Percentiles rank a stretch among this genome's conserved stretches.
phyloP scores from a whole-genome alignment of 2,113 vertebrate genomes.

The Oreochromis tanganicae region DNA sequence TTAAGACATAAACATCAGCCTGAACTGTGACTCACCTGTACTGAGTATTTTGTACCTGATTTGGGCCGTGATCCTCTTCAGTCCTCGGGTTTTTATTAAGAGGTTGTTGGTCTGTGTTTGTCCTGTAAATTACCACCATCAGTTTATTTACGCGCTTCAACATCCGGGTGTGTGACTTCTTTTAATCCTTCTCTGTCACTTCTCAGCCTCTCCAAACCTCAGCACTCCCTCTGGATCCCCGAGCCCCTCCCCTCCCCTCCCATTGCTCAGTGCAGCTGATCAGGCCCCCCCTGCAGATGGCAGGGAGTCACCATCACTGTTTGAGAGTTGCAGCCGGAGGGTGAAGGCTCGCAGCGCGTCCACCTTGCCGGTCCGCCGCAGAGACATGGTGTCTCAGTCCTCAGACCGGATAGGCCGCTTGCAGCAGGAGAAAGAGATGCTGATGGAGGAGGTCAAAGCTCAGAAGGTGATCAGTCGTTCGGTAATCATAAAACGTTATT shows the following conservation, averaged over 20 bases:
- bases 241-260: background rate
- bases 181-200: background rate
- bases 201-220: background rate
- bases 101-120: background rate
- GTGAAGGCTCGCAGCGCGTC: conserved; percentile 64
- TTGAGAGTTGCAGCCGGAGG: conserved; percentile 11
- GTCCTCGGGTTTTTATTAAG: background rate
- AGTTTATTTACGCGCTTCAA: background rate
- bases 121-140: background rate
- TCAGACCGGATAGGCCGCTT: conserved; percentile 67
- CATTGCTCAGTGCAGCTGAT: background rate
- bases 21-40: background rate
- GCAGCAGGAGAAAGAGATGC: conserved; percentile 77
- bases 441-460: conserved; percentile 82
- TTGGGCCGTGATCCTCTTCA: background rate
- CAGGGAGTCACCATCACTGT: background rate
- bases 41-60: background rate
- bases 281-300: background rate
- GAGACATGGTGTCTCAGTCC: conserved; percentile 29
- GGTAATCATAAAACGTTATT: background rate
- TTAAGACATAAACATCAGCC: background rate
- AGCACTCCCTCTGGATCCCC: background rate
- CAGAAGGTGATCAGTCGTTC: conserved; percentile 79
- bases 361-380: conserved; percentile 56
- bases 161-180: background rate